Evolutionary conservation across 2,888 invertebrate species (phyloP).

Genomic region (Psylliodes chrysocephalus): DNA sequence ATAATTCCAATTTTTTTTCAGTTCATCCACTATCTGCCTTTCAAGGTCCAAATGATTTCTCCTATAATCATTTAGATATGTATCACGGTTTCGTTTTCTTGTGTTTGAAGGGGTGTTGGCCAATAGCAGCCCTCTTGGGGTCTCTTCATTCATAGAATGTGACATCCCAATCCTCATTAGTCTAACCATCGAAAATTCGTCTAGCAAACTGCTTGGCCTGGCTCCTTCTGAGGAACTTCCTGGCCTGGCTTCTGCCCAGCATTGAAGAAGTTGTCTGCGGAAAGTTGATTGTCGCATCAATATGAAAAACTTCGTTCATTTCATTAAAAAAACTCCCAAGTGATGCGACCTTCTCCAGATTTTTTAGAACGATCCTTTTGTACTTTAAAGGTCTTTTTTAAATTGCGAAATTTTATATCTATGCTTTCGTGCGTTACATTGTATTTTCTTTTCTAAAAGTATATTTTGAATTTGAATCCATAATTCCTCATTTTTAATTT

Average conservation of each 20-base stretch:
- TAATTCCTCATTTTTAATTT: background rate
- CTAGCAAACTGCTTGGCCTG: background rate
- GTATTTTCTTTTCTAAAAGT: background rate
- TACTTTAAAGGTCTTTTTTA: background rate
- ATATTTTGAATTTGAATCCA: background rate
- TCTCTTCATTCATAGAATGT: too few species aligned
- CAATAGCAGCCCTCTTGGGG: too few species aligned
- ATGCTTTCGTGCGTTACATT: background rate
- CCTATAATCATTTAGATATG: background rate
- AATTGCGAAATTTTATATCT: background rate
- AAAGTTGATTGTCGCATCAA: background rate
- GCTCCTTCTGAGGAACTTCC: background rate
- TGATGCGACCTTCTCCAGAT: background rate
- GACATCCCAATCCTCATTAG: background rate
- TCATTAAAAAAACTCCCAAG: background rate
- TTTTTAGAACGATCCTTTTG: background rate
- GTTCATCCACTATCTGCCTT: background rate
- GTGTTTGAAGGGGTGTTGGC: too few species aligned
- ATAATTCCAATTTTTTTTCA: background rate
- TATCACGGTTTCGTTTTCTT: too few species aligned
- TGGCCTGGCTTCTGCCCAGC: background rate
- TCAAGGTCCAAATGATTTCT: background rate
- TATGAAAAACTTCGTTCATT: background rate
- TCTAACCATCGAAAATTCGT: too few species aligned
- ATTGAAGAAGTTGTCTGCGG: background rate